These are phyloP conservation scores for Antheraea yamamai DNA, from an alignment of 2,888 invertebrate genomes.

Conservation along the genomic window DNA sequence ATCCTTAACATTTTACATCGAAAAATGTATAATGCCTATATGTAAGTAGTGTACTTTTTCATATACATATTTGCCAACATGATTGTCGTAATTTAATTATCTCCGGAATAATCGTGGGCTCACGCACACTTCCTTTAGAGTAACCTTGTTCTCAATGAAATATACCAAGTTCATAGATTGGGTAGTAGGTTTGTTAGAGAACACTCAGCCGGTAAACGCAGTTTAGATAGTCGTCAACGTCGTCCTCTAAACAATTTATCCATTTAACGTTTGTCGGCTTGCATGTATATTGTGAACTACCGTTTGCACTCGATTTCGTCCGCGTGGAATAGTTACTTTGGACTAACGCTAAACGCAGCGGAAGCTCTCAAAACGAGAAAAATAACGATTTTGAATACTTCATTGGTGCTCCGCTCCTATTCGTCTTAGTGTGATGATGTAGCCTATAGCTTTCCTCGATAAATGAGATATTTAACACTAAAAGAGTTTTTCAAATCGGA, in stretches of 20 bases:
- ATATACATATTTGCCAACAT: neutral
- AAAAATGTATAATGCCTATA: neutral
- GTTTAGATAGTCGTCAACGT: constrained; percentile 16
- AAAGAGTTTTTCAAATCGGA: no score
- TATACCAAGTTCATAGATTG: constrained; percentile 18
- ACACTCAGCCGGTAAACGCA: constrained; percentile 11
- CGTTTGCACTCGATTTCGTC: no score
- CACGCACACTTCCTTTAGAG: constrained; percentile 16
- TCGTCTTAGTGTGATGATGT: no score
- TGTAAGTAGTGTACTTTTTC: neutral
- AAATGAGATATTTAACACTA: no score
- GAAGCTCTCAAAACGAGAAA: no score
- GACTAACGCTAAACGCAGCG: no score
- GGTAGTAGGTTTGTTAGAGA: constrained; percentile 9
- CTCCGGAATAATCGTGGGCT: constrained; percentile 16
- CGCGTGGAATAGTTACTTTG: no score
- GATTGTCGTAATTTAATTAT: constrained; percentile 16
- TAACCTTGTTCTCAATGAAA: constrained; percentile 18
- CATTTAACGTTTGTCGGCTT: constrained; percentile 10
- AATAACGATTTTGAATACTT: no score
- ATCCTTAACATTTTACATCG: neutral
- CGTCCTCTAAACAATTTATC: constrained; percentile 17
- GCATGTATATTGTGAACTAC: neutral
- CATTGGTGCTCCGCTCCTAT: no score
- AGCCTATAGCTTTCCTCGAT: no score